phyloP scores from a whole-genome alignment of 2,888 invertebrate species.

The Tetragonisca angustula region DNA sequence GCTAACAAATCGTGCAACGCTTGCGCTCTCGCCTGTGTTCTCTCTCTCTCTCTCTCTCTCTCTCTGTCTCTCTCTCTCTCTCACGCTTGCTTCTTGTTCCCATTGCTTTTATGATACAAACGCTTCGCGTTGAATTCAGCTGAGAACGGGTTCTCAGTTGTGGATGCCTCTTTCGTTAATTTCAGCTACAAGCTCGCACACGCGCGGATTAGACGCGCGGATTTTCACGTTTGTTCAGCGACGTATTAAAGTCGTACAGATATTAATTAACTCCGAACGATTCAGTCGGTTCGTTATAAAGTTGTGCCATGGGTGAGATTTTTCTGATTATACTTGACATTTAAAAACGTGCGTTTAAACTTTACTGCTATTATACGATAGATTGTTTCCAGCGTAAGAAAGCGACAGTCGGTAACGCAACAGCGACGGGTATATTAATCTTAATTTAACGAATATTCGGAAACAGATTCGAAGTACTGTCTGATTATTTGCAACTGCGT shows the following conservation, averaged over 20 bases:
- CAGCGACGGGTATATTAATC: too few species aligned
- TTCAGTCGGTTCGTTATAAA: background rate
- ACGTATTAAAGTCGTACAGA: background rate
- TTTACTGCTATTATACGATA: too few species aligned
- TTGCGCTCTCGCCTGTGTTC: background rate
- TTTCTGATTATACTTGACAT: too few species aligned
- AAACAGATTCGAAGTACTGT: too few species aligned
- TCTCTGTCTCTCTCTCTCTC: too few species aligned
- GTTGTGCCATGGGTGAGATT: too few species aligned
- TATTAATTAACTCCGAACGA: background rate
- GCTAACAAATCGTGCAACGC: conserved; percentile 11
- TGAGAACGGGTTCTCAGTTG: conserved; percentile 10
- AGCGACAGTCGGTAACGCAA: too few species aligned
- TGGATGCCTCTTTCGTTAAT: background rate
- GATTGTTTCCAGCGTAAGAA: too few species aligned
- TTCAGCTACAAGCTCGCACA: background rate
- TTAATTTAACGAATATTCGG: too few species aligned
- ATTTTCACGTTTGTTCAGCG: background rate
- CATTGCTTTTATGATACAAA: background rate
- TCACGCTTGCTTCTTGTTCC: background rate
- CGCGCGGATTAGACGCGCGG: background rate
- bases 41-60: background rate
- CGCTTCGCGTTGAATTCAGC: background rate
- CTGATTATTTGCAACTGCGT: too few species aligned
- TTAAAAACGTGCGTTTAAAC: too few species aligned